Evolutionary conservation across 2,113 vertebrate genomes (phyloP), one percentile per base, ranked within the genome.

Genomic region (Ceyx cyanopectus): DNA sequence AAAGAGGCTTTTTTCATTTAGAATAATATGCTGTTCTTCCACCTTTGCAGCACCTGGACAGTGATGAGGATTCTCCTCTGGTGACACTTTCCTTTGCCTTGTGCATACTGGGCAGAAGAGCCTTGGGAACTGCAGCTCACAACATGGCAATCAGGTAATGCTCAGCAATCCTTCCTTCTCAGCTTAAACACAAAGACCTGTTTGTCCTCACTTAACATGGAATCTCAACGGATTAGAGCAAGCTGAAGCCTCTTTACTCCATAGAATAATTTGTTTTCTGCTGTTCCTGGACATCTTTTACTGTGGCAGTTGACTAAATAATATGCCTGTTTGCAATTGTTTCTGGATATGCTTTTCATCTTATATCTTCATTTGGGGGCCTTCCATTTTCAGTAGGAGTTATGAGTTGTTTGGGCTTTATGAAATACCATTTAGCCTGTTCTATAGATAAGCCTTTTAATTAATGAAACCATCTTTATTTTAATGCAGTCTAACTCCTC

Each of bases 81-180:
- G 99, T 99, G 85, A 99, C 99, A 0, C 97, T 99, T 93, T 99
- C 98, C 85, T 99, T 99, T 85, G 99, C 99, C 40, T 98, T 99
- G 70, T 99, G 99, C 14, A 98, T 99, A 78, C 96, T 99, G 94
- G 99, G 99, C 41, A 98, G 99, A 93, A 98, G 99, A 96, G 98
- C 99, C 14, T 95, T 99, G 56, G 99, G 99, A 80, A 98, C 98
- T 1, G 99, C 99, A 1, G 98, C 99, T 14, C 99, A 99, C 97
- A 99, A 98, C 85, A 99, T 99, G 98, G 98, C 98, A 53, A 98
- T 99, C 98, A 99, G 99, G 99, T 99, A 97, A 88, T 56, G 21
- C 58, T 53, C 57, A 46, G n/a, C 43, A 87, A 58, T 78, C 18
- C 16, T 30, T 73, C 72, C 20, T 75, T 37, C 57, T 90, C 7